phyloP scores from a whole-genome alignment of 2,888 invertebrate species.

The Steromphala cineraria region DNA sequence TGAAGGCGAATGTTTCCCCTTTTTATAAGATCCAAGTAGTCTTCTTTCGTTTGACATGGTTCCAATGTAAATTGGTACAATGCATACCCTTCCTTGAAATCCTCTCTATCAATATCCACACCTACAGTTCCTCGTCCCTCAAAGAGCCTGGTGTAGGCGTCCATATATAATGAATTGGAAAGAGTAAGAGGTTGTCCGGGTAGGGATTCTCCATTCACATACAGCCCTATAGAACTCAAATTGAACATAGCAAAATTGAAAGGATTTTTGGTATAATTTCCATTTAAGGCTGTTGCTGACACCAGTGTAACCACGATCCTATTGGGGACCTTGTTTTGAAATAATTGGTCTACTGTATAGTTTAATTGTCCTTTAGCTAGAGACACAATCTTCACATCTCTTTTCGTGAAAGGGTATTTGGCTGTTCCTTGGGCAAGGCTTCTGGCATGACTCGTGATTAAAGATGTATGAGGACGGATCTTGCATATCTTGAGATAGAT shows the following conservation, averaged over 20 bases:
- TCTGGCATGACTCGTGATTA: conserved; percentile 6
- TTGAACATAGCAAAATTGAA: conserved; percentile 9
- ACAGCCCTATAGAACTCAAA: not conserved
- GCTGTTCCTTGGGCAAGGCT: not conserved
- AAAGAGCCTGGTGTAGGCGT: not conserved
- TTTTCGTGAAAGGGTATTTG: conserved; percentile 18
- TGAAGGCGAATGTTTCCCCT: not conserved
- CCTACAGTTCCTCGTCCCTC: not conserved
- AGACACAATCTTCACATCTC: too few species aligned
- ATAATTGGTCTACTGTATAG: not conserved
- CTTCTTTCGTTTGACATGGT: not conserved
- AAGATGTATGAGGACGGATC: not conserved
- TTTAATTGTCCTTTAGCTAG: not conserved
- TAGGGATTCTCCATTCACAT: not conserved
- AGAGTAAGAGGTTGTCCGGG: not conserved
- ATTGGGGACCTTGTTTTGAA: not conserved
- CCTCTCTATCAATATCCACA: not conserved
- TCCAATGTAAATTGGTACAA: not conserved
- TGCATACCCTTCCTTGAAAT: not conserved
- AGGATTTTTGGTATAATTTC: not conserved
- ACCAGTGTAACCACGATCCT: not conserved
- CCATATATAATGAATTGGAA: not conserved
- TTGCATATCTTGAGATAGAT: conserved; percentile 18
- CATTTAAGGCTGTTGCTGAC: not conserved
- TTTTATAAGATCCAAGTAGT: not conserved